phyloP scores from a whole-genome alignment of 2,888 invertebrate genomes.

The Lathronympha strigana region DNA sequence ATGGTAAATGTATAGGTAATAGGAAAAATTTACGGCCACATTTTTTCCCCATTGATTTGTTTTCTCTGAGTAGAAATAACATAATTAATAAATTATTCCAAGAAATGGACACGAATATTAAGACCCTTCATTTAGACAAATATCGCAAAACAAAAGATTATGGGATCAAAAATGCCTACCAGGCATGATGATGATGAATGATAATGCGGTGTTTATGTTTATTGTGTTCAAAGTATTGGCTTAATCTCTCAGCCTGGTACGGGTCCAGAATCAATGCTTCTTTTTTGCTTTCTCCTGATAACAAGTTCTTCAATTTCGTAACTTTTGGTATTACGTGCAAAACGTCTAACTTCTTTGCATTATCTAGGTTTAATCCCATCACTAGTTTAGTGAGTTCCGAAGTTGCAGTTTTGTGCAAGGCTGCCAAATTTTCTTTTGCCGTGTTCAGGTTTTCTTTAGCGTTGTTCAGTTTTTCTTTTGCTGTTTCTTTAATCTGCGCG shows the following conservation, averaged over 20 bases:
- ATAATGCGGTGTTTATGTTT: conserved; percentile 16
- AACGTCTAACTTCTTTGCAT: conserved; percentile 58
- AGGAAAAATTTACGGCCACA: too few species aligned
- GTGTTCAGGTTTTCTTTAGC: conserved; percentile 50
- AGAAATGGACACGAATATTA: too few species aligned
- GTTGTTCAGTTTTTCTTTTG: conserved; percentile 49
- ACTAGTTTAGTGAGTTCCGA: conserved; percentile 34
- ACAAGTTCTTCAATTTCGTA: conserved; percentile 42
- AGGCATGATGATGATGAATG: not conserved
- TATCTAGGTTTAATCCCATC: conserved; percentile 59
- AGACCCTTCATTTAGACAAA: too few species aligned
- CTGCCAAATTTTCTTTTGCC: conserved; percentile 53
- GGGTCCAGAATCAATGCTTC: conserved; percentile 38
- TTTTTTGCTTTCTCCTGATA: conserved; percentile 40
- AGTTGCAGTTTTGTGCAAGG: conserved; percentile 54
- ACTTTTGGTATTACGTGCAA: conserved; percentile 56
- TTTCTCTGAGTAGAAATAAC: too few species aligned
- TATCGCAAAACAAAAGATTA: too few species aligned
- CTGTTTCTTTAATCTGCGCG: conserved; percentile 59
- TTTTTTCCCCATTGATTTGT: too few species aligned
- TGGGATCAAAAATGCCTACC: too few species aligned
- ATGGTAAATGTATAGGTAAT: too few species aligned
- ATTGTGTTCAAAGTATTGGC: conserved; percentile 45
- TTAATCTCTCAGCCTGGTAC: conserved; percentile 44
- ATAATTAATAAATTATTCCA: too few species aligned